A percentile compares a stretch with the other conserved stretches of the same genome.
These are phyloP conservation scores for Lithosia quadra DNA, from an alignment of 2,888 invertebrate species.

Conservation along the genomic window DNA sequence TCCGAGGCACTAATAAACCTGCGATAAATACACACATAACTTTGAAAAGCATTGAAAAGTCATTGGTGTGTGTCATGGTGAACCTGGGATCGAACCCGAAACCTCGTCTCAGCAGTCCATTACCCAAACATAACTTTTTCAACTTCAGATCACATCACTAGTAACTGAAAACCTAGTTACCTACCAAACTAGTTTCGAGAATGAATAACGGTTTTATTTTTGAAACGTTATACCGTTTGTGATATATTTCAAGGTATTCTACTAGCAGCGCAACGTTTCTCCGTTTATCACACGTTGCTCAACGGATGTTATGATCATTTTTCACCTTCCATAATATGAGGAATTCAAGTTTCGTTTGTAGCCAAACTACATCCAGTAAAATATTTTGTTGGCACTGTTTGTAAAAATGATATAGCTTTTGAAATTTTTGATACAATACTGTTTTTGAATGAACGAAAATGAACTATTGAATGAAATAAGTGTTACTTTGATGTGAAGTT, in stretches of 20 bases:
- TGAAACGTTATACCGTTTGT: background rate
- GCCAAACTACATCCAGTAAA: background rate
- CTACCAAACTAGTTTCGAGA: too few relatives aligned
- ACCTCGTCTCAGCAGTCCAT: too few relatives aligned
- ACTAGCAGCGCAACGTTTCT: background rate
- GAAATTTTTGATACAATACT: too few relatives aligned
- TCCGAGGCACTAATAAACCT: too few relatives aligned
- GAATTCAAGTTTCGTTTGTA: conserved; percentile 6
- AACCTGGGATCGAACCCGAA: too few relatives aligned
- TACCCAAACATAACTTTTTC: too few relatives aligned
- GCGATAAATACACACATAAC: too few relatives aligned
- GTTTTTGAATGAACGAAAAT: background rate
- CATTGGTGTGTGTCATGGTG: too few relatives aligned
- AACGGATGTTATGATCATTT: conserved; percentile 17
- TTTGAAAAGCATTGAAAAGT: too few relatives aligned
- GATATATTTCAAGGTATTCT: background rate
- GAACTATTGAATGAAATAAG: too few relatives aligned
- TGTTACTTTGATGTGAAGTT: too few relatives aligned
- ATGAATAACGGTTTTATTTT: background rate
- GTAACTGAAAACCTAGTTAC: background rate
- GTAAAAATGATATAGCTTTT: conserved; percentile 1
- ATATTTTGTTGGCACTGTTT: background rate
- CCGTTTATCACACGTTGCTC: background rate
- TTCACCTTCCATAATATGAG: conserved; percentile 9
- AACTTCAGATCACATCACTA: too few relatives aligned